phyloP scores from a whole-genome alignment of 2,797 vertebrate genomes.

The Gambelia wislizenii region DNA sequence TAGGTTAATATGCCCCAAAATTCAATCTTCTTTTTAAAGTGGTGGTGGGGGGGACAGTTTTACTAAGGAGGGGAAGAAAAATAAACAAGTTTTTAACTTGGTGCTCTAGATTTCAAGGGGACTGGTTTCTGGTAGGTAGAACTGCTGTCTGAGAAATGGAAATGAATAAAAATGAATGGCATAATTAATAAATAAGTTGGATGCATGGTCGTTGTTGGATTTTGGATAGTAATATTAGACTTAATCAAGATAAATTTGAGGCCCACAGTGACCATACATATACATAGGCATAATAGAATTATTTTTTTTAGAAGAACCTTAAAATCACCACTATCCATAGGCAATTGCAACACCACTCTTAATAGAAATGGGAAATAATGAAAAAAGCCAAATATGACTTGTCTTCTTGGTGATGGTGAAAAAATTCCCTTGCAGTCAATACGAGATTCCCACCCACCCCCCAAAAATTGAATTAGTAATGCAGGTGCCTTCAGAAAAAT shows the following conservation, averaged over 20 bases:
- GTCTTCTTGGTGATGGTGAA: background rate
- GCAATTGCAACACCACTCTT: slow-evolving; percentile 59
- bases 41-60: background rate
- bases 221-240: slow-evolving; percentile 52
- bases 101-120: background rate
- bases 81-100: background rate
- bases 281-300: slow-evolving; percentile 57
- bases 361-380: slow-evolving; percentile 52
- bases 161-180: slow-evolving; percentile 54
- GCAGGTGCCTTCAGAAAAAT: slow-evolving; percentile 50
- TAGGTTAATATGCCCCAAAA: slow-evolving; percentile 68
- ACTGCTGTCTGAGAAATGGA: slow-evolving; percentile 16
- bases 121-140: background rate
- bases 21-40: slow-evolving; percentile 52
- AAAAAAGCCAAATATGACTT: slow-evolving; percentile 32
- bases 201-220: slow-evolving; percentile 13
- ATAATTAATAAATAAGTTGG: slow-evolving; percentile 45
- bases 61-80: background rate
- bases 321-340: slow-evolving; percentile 40
- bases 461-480: slow-evolving; percentile 61
- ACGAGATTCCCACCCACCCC: slow-evolving; percentile 25
- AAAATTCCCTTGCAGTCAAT: slow-evolving; percentile 26
- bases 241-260: slow-evolving; percentile 54
- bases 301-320: slow-evolving; percentile 45
- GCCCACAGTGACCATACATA: slow-evolving; percentile 49